These are phyloP conservation scores for Hydriomena furcata DNA, from an alignment of 2,888 invertebrate species.

Conservation along the genomic window DNA sequence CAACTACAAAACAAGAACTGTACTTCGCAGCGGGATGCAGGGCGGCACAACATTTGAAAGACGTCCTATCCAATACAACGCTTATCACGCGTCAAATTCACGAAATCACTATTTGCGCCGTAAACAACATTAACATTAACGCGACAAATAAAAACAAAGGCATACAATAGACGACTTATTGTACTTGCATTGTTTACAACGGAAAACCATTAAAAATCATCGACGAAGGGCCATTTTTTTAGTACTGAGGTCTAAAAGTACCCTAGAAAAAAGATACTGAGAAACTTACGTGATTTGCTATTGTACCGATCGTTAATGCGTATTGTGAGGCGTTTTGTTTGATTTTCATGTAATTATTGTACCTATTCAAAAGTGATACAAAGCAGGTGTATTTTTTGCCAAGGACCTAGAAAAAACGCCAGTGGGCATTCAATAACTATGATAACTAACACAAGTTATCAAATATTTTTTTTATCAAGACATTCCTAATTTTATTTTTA, in stretches of 20 bases:
- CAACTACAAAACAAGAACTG: constrained; percentile 12
- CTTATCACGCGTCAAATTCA: constrained; percentile 65
- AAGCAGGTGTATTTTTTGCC: not conserved
- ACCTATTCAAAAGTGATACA: constrained; percentile 21
- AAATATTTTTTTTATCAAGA: too few relatives aligned
- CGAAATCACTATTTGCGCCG: constrained; percentile 68
- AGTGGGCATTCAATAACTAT: too few relatives aligned
- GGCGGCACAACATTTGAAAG: constrained; percentile 36
- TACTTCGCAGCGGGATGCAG: constrained; percentile 36
- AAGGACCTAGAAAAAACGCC: too few relatives aligned
- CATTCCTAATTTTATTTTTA: too few relatives aligned
- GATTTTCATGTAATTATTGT: constrained; percentile 39
- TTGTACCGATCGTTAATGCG: constrained; percentile 43
- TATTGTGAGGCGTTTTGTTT: constrained; percentile 41
- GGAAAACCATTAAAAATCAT: constrained; percentile 76
- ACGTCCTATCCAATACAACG: not conserved
- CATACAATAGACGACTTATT: constrained; percentile 51
- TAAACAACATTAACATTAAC: constrained; percentile 59
- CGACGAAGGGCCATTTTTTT: constrained; percentile 41
- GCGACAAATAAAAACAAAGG: constrained; percentile 58
- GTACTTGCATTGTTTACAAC: constrained; percentile 61
- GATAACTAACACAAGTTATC: too few relatives aligned
- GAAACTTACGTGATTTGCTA: constrained; percentile 49
- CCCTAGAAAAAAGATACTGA: constrained; percentile 40
- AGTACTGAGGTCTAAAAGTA: not conserved